Percentiles rank a stretch among this genome's conserved stretches.
Conservation (phyloP, 2,113 vertebrate genomes). For the Rhizomys pruinosus region DNA sequence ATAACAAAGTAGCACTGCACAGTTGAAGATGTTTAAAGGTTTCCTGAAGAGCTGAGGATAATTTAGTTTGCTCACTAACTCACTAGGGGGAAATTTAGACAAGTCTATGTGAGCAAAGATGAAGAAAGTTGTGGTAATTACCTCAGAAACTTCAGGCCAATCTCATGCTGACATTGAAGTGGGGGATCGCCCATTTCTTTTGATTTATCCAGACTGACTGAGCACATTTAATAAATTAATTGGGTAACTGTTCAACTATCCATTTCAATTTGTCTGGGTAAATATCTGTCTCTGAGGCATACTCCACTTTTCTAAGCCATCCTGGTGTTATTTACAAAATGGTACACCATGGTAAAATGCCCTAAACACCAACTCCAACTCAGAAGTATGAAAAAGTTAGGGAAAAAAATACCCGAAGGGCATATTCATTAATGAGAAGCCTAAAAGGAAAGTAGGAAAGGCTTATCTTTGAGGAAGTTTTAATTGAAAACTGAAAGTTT, state of each 20-base stretch:
- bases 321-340: neutral
- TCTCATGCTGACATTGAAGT: neutral
- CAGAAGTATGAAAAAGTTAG: neutral
- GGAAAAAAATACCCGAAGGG: neutral
- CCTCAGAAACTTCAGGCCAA: neutral
- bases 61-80: neutral
- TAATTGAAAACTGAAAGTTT: neutral
- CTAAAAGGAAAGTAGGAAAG: neutral
- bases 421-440: neutral
- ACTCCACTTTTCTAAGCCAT: neutral
- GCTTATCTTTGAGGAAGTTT: neutral
- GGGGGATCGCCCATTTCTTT: slow-evolving; percentile 1
- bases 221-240: slow-evolving; percentile 67
- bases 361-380: neutral
- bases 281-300: neutral
- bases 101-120: neutral
- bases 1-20: neutral
- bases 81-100: neutral
- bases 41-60: neutral
- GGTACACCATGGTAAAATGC: neutral
- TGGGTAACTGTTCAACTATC: slow-evolving; percentile 28
- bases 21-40: neutral
- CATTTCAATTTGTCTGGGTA: slow-evolving; percentile 59
- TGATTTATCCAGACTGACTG: slow-evolving; percentile 54
- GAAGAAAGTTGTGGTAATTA: slow-evolving; percentile 42